These are phyloP conservation scores for Styela clava DNA, from an alignment of 23 tunicate genomes.

Conservation along the genomic window DNA sequence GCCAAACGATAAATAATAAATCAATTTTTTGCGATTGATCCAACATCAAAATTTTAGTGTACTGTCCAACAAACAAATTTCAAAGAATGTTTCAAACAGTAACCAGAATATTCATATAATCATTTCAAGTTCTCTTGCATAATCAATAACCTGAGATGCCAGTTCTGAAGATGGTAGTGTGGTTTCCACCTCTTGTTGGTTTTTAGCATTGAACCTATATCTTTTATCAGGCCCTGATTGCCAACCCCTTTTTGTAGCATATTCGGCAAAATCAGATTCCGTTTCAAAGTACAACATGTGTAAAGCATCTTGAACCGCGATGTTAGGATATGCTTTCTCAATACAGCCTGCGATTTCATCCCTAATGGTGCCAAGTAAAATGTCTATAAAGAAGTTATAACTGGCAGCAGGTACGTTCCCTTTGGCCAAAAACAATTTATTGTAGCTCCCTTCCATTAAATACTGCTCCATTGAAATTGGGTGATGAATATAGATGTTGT, in stretches of 20 bases:
- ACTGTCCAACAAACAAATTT: no score
- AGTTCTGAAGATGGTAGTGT: slow-evolving; percentile 66
- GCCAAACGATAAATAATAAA: no score
- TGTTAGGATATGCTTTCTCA: slow-evolving; percentile 87
- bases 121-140: slow-evolving; percentile 98
- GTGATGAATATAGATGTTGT: slow-evolving; percentile 85
- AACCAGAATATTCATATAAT: slow-evolving; percentile 43
- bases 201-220: slow-evolving; percentile 46
- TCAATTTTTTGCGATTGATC: no score
- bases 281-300: slow-evolving; percentile 81
- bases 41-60: no score
- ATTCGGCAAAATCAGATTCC: slow-evolving; percentile 39
- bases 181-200: slow-evolving; percentile 40
- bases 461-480: slow-evolving; percentile 98
- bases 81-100: no score
- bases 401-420: slow-evolving; percentile 96
- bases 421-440: slow-evolving; percentile 88
- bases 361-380: slow-evolving; percentile 82
- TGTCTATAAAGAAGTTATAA: slow-evolving; percentile 93
- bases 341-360: slow-evolving; percentile 97
- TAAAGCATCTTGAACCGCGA: slow-evolving; percentile 57
- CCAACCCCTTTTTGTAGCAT: slow-evolving; percentile 61
- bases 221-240: slow-evolving; percentile 32
- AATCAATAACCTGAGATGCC: slow-evolving; percentile 80
- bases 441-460: slow-evolving; percentile 99